Percentiles rank a stretch among this genome's conserved stretches.
These are phyloP conservation scores for Cavia porcellus DNA, from an alignment of 2,113 vertebrate species.

Conservation along the genomic window DNA sequence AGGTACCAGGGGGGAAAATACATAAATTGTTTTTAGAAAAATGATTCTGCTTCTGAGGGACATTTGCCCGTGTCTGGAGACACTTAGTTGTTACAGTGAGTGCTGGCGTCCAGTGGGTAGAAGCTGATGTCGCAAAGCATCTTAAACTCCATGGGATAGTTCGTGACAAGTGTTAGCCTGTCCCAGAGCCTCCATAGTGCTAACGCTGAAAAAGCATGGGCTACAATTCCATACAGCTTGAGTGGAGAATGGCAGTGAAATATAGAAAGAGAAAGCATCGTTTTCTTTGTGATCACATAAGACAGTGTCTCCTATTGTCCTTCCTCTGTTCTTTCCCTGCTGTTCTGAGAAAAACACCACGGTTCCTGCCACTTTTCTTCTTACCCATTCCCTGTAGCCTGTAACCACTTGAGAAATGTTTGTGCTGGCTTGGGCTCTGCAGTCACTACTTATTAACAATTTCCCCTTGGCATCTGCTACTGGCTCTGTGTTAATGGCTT, in stretches of 20 bases:
- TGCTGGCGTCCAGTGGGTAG: not conserved
- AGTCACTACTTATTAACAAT: conserved; percentile 64
- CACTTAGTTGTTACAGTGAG: not conserved
- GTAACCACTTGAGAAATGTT: conserved; percentile 55
- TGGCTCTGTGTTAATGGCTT: not conserved
- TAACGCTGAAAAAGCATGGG: not conserved
- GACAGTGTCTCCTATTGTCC: not conserved
- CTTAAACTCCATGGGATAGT: no score
- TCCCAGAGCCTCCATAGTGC: rapidly evolving
- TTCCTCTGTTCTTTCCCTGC: not conserved
- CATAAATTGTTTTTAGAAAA: not conserved
- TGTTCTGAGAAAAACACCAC: not conserved
- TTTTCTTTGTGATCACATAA: not conserved
- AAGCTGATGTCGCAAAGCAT: not conserved
- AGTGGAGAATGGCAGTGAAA: not conserved
- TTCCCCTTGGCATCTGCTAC: conserved; percentile 60
- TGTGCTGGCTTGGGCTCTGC: conserved; percentile 9
- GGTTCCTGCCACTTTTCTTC: not conserved
- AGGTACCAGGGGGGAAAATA: not conserved
- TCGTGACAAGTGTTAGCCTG: rapidly evolving
- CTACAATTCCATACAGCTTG: rapidly evolving
- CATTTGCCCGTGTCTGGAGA: not conserved
- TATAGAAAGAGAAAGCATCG: no score
- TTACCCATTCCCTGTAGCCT: not conserved
- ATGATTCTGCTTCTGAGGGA: not conserved